Evolutionary conservation across 2,113 vertebrate species (phyloP), one percentile per base, ranked within the genome.

Genomic region (Corapipo altera): DNA sequence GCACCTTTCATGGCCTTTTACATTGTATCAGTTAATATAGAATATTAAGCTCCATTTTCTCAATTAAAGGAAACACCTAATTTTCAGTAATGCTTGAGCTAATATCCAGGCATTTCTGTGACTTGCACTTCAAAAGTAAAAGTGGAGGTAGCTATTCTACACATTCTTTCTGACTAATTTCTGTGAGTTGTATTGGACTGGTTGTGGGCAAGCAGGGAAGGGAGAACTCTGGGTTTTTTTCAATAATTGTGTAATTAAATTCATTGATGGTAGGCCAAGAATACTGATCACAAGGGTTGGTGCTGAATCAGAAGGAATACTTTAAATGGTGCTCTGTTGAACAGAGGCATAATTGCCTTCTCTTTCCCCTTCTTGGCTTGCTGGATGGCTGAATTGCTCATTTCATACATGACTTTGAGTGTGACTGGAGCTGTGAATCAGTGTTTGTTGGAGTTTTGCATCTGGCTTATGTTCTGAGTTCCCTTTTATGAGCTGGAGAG

Each of bases 391-490:
- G 97, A 97, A 96, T 98, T 64, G 67, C 91, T 94, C 75, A 54
- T 97, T 97, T 96, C 82, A 91, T 96, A 92, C 43, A 69, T 97
- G 97, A 98, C 94, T 97, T 87, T 91, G 95, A 98, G 91, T 97
- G 94, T 97, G 97, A 97, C 95, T 96, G 23, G 95, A 95, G 89
- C 90, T 61, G 88, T 98, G 98, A 98, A 98, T 98, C 98, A 97
- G 97, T 95, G 81, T 97, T 97, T 98, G 98, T 98, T 97, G 97
- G 95, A 97, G 93, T 97, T 95, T 59, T 55, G 88, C 96, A 89
- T 96, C 96, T 98, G 97, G 97, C 95, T 44, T 78, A 46, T 62
- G 54, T 94, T 97, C 96, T 91, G 49, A 90, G 80, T 97, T 97
- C 91, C 91, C 95, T 96, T 93, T 86, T 82, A 83, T 66, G 93